These are phyloP conservation scores for Macrophya annulata DNA, from an alignment of 2,888 invertebrate genomes.

Conservation along the genomic window DNA sequence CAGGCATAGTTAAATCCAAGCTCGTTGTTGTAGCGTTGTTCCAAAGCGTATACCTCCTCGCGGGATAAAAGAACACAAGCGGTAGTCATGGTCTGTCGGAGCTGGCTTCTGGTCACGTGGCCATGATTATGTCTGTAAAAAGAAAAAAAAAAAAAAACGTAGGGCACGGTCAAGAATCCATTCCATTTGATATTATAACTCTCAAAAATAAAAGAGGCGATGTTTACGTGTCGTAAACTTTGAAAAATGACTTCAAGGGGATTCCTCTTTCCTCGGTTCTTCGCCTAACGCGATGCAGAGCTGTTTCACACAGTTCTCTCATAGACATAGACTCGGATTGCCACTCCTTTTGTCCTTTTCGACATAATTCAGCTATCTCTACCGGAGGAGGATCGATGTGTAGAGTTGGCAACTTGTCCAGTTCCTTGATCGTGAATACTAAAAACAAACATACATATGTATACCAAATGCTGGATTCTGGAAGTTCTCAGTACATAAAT, in stretches of 20 bases:
- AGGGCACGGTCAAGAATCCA: neutral
- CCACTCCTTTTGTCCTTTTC: conserved; percentile 81
- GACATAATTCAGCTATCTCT: conserved; percentile 80
- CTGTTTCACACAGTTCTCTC: conserved; percentile 69
- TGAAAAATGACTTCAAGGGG: conserved; percentile 86
- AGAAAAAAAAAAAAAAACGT: conserved; percentile 25
- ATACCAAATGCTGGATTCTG: neutral
- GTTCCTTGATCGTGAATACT: conserved; percentile 85
- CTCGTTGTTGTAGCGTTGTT: conserved; percentile 87
- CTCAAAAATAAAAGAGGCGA: neutral
- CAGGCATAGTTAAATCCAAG: conserved; percentile 88
- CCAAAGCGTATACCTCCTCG: conserved; percentile 86
- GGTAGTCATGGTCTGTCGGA: conserved; percentile 86
- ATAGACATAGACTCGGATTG: conserved; percentile 71
- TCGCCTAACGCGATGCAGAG: conserved; percentile 62
- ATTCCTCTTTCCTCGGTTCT: conserved; percentile 84
- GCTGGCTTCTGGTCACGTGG: conserved; percentile 86
- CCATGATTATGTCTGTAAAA: conserved; percentile 85
- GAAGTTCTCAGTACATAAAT: neutral
- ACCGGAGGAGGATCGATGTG: conserved; percentile 82
- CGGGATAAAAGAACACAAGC: conserved; percentile 86
- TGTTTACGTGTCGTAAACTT: conserved; percentile 85
- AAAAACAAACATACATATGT: conserved; percentile 52
- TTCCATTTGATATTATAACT: neutral
- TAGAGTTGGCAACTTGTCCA: conserved; percentile 86